Evolutionary conservation across 2,113 vertebrate species (phyloP).

Genomic region (Glaucidium brasilianum): DNA sequence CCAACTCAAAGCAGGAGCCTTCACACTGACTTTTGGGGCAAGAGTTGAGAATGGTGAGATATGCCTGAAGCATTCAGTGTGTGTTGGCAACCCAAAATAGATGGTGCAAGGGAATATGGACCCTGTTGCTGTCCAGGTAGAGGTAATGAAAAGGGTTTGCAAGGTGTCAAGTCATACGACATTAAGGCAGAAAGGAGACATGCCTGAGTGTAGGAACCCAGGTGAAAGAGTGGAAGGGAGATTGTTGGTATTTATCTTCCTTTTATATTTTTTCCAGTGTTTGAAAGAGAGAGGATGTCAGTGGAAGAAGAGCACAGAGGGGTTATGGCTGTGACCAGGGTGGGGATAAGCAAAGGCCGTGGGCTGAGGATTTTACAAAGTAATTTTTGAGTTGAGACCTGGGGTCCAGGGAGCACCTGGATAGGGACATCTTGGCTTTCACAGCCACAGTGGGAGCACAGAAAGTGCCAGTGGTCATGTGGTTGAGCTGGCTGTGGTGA

Average conservation of each 20-base stretch:
- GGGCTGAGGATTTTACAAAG: background rate
- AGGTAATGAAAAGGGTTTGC: background rate
- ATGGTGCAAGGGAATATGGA: background rate
- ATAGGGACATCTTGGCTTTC: background rate
- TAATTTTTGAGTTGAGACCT: background rate
- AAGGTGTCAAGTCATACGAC: background rate
- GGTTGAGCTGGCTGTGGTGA: background rate
- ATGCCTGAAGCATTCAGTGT: background rate
- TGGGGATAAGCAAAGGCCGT: background rate
- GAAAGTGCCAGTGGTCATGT: fast-evolving
- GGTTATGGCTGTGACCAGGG: background rate
- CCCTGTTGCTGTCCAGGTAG: background rate
- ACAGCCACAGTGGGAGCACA: background rate
- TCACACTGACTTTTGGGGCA: conserved; percentile 40
- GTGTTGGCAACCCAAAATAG: conserved; percentile 17
- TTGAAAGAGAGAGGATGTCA: background rate
- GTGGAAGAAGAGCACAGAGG: background rate
- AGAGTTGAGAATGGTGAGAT: conserved; percentile 15
- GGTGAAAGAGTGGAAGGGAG: background rate
- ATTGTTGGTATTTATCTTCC: background rate
- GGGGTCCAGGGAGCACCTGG: background rate
- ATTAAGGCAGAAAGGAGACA: background rate
- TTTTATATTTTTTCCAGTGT: background rate
- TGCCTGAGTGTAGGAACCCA: background rate
- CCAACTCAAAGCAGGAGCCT: conserved; percentile 16